Evolutionary conservation across 2,888 invertebrate species (phyloP).

Genomic region (Pyrrhosoma nymphula): DNA sequence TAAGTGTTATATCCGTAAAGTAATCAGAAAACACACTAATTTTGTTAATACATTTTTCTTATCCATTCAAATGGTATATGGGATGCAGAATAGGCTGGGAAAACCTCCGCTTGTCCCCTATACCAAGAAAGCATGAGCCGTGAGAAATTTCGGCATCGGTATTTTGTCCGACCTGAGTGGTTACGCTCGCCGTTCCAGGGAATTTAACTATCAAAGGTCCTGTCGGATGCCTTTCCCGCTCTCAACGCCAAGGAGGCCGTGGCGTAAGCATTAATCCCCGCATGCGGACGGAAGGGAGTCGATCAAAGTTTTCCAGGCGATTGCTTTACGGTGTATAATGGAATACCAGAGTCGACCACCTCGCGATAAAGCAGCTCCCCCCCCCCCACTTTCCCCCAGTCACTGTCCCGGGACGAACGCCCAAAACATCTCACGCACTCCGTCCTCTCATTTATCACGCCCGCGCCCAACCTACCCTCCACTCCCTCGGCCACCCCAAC

Average conservation of each 20-base stretch:
- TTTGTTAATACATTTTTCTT: no score
- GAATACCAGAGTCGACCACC: background rate
- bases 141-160: no score
- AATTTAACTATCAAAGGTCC: background rate
- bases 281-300: background rate
- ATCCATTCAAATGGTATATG: no score
- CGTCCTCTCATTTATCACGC: constrained; percentile 48
- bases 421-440: constrained; percentile 55
- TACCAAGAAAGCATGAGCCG: no score
- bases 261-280: background rate
- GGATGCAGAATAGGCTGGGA: no score
- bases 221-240: background rate
- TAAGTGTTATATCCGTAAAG: no score
- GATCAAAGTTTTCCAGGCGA: background rate
- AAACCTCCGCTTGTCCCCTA: no score
- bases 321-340: background rate
- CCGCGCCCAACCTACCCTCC: background rate
- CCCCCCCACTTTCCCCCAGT: background rate
- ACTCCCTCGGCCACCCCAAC: no score
- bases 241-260: background rate
- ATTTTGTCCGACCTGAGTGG: background rate
- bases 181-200: background rate
- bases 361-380: background rate
- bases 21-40: no score
- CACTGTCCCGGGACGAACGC: constrained; percentile 45